Evolutionary conservation across 2,113 vertebrate species (phyloP), one percentile per base, ranked within the genome.

Genomic region (Tetrax tetrax): DNA sequence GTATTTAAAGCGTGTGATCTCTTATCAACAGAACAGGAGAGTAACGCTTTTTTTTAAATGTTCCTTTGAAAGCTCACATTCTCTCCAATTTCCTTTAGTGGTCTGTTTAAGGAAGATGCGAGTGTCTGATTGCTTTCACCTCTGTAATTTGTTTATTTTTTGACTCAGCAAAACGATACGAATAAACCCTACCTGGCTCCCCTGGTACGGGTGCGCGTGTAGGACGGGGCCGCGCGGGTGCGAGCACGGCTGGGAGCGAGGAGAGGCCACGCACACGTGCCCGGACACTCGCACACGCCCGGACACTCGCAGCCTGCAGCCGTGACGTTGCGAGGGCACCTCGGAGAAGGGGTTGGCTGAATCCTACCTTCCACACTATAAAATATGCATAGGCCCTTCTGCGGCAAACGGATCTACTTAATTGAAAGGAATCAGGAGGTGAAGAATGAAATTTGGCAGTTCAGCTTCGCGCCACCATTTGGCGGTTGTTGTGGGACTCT

Each of bases 371-470:
- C 61, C 10, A 0, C 1, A 10, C 77, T 23, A 87, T 89, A n/a
- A 95, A 80, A 92, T 63, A 88, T 79, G 79, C 68, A 72, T 37
- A 4, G 65, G 18, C 33, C 68, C 70, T 91, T 71, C 82, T 74
- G 69, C 65, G 25, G 69, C 59, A 83, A 94, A 84, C 25, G 3
- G 77, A 65, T 12, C 78, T 3, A 7, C 13, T 84, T 93, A 93
- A 91, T 74, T 95, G 89, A 94, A 96, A 96, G 82, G 87, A 82
- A 84, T 75, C 4, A 28, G 83, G 85, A 96, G 84, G 80, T 80
- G 91, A 96, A 87, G 92, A 92, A 94, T 78, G 77, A 48, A 94
- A 95, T 92, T 95, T 96, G 96, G 97, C 95, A 93, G 77, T 91
- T 91, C 74, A 54, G 79, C 79, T 77, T 51, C 19, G 1, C 51